Conservation (phyloP, 2,113 vertebrate species). For the Cyanoderma ruficeps region DNA sequence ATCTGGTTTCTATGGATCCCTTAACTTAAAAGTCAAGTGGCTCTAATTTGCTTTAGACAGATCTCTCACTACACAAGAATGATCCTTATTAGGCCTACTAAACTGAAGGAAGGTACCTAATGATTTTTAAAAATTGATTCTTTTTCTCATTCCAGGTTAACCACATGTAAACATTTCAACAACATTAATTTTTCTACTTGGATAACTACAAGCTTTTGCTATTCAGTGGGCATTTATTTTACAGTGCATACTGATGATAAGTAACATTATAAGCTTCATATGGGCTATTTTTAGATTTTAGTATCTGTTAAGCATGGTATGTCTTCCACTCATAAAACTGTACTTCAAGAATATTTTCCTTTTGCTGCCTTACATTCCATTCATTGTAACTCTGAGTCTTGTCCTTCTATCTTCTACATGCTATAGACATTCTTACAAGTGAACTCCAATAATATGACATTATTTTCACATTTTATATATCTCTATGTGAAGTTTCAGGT, state of each 20-base stretch:
- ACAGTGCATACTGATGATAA: neutral
- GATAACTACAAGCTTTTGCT: neutral
- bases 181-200: neutral
- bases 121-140: accelerated
- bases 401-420: neutral
- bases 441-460: neutral
- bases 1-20: neutral
- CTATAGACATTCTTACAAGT: neutral
- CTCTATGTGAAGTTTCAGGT: neutral
- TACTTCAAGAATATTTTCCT: neutral
- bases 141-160: neutral
- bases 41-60: neutral
- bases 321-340: neutral
- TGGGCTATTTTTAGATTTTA: neutral
- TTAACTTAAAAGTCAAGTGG: neutral
- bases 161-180: neutral
- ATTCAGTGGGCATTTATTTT: neutral
- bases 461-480: neutral
- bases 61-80: neutral
- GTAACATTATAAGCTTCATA: neutral
- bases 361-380: neutral
- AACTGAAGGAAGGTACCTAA: neutral
- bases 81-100: neutral
- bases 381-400: neutral
- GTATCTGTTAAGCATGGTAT: neutral